These are phyloP conservation scores for Taurulus bubalis DNA, from an alignment of 2,113 vertebrate species.

Conservation along the genomic window DNA sequence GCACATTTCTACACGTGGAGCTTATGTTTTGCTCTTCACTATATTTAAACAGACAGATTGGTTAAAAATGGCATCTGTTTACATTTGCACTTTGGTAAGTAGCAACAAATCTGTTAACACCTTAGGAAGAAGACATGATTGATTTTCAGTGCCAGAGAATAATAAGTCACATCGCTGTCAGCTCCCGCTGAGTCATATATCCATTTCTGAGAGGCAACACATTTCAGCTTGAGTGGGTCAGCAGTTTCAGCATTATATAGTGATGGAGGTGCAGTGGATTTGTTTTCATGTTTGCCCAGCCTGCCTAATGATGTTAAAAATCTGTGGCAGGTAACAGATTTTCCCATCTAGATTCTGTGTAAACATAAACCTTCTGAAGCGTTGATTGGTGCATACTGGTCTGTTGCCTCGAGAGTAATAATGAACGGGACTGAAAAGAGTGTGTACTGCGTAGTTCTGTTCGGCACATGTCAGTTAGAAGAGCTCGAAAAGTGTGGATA, in stretches of 20 bases:
- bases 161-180: conserved; percentile 33
- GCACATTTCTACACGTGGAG: background rate
- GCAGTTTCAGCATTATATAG: conserved; percentile 32
- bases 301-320: conserved; percentile 44
- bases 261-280: conserved; percentile 27
- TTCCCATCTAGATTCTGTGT: conserved; percentile 15
- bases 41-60: background rate
- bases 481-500: conserved; percentile 2
- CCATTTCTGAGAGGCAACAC: conserved; percentile 38
- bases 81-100: conserved; percentile 34
- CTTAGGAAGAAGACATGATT: conserved; percentile 42
- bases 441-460: conserved; percentile 6
- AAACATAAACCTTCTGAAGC: conserved; percentile 6
- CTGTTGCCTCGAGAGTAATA: conserved; percentile 27
- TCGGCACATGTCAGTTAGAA: conserved; percentile 7
- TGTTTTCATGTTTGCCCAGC: conserved; percentile 47
- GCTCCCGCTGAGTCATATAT: conserved; percentile 40
- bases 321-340: conserved; percentile 27
- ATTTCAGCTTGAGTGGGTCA: conserved; percentile 44
- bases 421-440: background rate
- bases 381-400: conserved; percentile 12
- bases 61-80: conserved; percentile 43
- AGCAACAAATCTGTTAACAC: conserved; percentile 19
- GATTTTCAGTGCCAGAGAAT: conserved; percentile 49
- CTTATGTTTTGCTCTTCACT: background rate